phyloP scores from a whole-genome alignment of 2,797 vertebrate genomes.

The Spinibarbus caldwelli region DNA sequence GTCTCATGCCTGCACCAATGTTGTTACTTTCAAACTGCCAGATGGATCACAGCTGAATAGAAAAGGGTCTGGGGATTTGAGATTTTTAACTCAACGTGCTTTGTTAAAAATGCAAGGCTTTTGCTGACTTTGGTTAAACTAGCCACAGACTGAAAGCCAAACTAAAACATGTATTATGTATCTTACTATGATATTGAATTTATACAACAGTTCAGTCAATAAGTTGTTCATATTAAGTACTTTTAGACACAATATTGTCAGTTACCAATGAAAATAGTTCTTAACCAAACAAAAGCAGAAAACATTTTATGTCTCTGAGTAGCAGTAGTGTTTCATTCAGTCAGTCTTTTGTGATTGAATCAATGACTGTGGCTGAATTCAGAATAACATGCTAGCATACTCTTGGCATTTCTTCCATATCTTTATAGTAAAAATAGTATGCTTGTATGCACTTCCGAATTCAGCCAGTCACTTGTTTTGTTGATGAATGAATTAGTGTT shows the following conservation, averaged over 20 bases:
- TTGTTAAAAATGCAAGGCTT: too few relatives aligned
- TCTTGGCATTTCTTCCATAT: neutral
- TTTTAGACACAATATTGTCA: neutral
- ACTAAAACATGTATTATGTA: neutral
- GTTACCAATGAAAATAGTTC: neutral
- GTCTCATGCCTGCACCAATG: neutral
- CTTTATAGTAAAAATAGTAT: neutral
- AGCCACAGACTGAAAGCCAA: neutral
- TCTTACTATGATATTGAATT: neutral
- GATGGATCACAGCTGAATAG: neutral
- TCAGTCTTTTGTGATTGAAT: neutral
- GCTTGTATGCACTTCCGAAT: neutral
- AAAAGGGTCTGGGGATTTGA: neutral
- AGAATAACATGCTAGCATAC: neutral
- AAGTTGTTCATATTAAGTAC: neutral
- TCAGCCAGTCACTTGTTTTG: neutral
- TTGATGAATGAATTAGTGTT: neutral
- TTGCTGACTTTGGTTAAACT: neutral
- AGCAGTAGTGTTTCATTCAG: neutral
- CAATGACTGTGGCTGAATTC: neutral
- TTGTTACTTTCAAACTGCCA: conserved; percentile 1
- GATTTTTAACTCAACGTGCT: neutral
- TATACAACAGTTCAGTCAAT: neutral
- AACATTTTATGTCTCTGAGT: neutral
- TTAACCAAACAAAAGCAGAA: conserved; percentile 1